Evolutionary conservation across 2,888 invertebrate species (phyloP).

Genomic region (Strigamia crassipes): DNA sequence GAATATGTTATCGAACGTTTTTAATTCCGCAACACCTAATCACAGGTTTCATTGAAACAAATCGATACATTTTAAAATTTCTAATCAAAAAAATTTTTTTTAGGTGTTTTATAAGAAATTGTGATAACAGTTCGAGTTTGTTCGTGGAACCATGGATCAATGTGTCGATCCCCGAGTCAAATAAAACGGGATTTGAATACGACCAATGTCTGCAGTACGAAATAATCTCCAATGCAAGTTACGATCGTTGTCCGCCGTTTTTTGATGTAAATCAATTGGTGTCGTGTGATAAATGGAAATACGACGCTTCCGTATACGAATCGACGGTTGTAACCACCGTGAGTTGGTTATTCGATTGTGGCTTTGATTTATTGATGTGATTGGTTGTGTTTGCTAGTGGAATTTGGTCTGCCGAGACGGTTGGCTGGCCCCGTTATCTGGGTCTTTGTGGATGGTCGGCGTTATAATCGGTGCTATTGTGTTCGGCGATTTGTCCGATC

Average conservation of each 20-base stretch:
- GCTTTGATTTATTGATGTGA: not conserved
- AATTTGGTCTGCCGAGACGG: constrained; percentile 67
- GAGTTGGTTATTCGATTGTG: constrained; percentile 51
- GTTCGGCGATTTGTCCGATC: constrained; percentile 68
- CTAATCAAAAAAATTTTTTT: not conserved
- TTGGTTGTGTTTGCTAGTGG: constrained; percentile 62
- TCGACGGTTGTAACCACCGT: constrained; percentile 66
- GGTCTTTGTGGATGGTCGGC: constrained; percentile 68
- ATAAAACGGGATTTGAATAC: not conserved
- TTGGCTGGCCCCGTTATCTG: constrained; percentile 68
- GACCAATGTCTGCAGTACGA: not conserved
- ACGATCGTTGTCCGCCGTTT: not conserved
- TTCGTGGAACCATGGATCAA: constrained; percentile 62
- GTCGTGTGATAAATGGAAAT: constrained; percentile 64
- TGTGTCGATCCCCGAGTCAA: constrained; percentile 61
- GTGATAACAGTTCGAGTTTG: constrained; percentile 60
- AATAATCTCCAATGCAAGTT: not conserved
- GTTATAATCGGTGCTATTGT: constrained; percentile 67
- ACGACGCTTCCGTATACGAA: constrained; percentile 60
- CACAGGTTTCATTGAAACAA: constrained; percentile 62
- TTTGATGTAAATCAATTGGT: not conserved
- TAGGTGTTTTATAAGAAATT: constrained; percentile 65
- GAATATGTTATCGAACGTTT: constrained; percentile 68
- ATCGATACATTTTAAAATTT: not conserved
- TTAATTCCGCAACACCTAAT: constrained; percentile 66